A percentile compares a stretch with the other conserved stretches of the same genome.
These are phyloP conservation scores for Pachycephus smyrnensis DNA, from an alignment of 2,888 invertebrate species.

Conservation along the genomic window DNA sequence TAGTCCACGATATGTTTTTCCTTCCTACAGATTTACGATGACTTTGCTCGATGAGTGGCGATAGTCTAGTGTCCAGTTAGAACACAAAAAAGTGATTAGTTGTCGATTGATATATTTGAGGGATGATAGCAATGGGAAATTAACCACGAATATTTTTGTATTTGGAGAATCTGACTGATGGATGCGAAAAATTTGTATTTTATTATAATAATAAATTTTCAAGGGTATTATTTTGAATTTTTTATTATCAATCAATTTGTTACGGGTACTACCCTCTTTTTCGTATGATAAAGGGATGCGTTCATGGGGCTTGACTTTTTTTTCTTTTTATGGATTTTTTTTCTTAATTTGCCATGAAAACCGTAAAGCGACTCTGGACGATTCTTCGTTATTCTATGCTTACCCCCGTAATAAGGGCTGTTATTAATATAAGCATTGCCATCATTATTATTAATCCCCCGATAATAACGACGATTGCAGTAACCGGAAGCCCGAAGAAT, in stretches of 20 bases:
- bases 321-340: no score
- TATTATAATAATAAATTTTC: neutral
- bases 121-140: neutral
- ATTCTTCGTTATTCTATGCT: neutral
- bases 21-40: conserved; percentile 54
- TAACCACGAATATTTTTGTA: neutral
- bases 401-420: neutral
- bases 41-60: conserved; percentile 2
- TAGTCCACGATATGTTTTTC: conserved; percentile 67
- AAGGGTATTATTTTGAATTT: neutral
- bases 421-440: neutral
- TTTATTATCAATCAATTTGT: neutral
- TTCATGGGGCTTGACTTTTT: no score
- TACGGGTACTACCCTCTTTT: neutral
- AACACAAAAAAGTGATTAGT: neutral
- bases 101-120: neutral
- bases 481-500: conserved; percentile 54
- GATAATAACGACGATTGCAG: conserved; percentile 25
- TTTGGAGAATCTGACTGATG: neutral
- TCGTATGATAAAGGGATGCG: no score
- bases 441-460: neutral
- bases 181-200: no score
- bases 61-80: neutral
- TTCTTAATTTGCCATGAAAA: no score
- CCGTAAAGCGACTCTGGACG: no score